Evolutionary conservation across 2,888 invertebrate genomes (phyloP), one percentile per base, ranked within the genome.

Genomic region (Aplocera efformata): DNA sequence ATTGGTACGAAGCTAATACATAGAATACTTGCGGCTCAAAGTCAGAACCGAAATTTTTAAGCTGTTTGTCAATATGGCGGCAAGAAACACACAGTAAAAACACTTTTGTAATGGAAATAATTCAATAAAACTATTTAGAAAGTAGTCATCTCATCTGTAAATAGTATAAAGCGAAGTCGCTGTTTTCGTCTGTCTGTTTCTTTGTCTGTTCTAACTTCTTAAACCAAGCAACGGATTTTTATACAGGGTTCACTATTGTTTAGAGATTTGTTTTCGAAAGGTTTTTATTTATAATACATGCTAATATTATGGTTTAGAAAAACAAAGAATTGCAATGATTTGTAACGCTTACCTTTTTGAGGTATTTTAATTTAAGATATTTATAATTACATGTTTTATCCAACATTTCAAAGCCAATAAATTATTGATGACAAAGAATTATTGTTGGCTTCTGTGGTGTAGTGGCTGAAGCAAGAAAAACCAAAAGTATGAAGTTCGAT

Each of bases 61-160:
- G 35, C 41, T 38, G 25, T 13, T 27, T 33, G 48, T 45, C 46
- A 48, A 21, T 39, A 24, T 42, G 43, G 76, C 73, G 73, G 70
- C 63, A 41, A 57, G 44, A 48, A 48, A 61, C 61, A 67, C 72
- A 64, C 69, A 24, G 59, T 42, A 41, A 42, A 44, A 39, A 54
- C 35, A 41, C 48, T 44, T 57, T 51, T 56, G 54, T 20, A 20
- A 35, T 32, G 23, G 35, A 35, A 6, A 35, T 21, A 24, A 32
- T n/a, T 17, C 5, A 2, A 38, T 42, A 43, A 48, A 50, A 42
- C 10, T 32, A 11, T 32, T 47, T 44, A 37, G 41, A 48, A 44
- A 42, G 42, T 34, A 39, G 32, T 27, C 37, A 53, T 50, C 35
- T 11, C 5, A 27, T 17, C n/a, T 25, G 13, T 28, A n/a, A 7